phyloP scores from a whole-genome alignment of 2,113 vertebrate species.

The Tympanuchus pallidicinctus region DNA sequence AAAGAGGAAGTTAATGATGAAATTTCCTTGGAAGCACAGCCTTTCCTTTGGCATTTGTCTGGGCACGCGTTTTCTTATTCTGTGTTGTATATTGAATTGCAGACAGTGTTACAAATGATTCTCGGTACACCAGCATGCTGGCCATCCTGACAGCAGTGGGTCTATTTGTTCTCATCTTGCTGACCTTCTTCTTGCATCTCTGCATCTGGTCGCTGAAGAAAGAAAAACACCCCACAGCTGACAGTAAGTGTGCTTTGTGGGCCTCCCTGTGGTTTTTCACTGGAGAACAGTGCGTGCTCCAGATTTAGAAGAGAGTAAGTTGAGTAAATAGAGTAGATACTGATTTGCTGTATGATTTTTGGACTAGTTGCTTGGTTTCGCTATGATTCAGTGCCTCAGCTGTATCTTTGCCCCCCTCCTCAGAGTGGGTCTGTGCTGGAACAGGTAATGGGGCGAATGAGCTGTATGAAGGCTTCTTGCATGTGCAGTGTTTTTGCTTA shows the following conservation, averaged over 20 bases:
- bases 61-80: fast-evolving
- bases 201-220: constrained; percentile 66
- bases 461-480: not conserved
- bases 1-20: not conserved
- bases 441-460: fast-evolving
- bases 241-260: not conserved
- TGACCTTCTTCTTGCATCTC: constrained; percentile 51
- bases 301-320: not conserved
- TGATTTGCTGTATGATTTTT: not conserved
- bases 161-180: constrained; percentile 52
- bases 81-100: not conserved
- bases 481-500: not conserved
- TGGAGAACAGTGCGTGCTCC: not conserved
- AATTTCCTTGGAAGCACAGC: not conserved
- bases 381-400: not conserved
- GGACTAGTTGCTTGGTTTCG: not conserved
- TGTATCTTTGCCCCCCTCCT: not conserved
- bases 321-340: not conserved
- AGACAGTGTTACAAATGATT: not conserved
- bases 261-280: not conserved
- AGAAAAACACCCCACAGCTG: not conserved
- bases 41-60: not conserved
- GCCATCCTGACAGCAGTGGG: not conserved
- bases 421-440: not conserved
- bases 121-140: not conserved